A percentile compares a stretch with the other conserved stretches of the same genome.
Evolutionary conservation across 2,113 vertebrate species (phyloP).

Genomic region (Chiloscyllium plagiosum): DNA sequence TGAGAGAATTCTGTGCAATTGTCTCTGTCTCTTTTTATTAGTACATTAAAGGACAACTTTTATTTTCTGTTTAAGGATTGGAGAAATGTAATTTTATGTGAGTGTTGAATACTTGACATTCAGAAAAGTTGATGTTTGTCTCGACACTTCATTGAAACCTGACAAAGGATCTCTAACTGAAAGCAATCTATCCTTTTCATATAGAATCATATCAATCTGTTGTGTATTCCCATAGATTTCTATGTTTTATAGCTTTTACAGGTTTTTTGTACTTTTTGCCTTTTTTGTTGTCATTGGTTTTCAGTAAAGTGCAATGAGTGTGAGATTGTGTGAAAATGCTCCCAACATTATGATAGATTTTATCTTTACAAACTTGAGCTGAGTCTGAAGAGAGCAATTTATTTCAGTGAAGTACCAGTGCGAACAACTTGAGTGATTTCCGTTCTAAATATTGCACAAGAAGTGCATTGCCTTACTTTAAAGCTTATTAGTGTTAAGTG

Average conservation of each 20-base stretch:
- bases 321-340: neutral
- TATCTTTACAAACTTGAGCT: neutral
- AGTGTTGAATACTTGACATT: neutral
- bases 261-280: neutral
- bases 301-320: neutral
- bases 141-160: neutral
- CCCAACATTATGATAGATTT: neutral
- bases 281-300: neutral
- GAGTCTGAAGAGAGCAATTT: constrained; percentile 6
- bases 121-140: neutral
- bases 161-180: neutral
- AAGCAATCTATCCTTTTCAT: neutral
- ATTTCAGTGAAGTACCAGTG: constrained; percentile 1
- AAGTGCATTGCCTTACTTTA: neutral
- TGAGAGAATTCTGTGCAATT: neutral
- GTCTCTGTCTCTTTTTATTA: neutral
- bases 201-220: neutral
- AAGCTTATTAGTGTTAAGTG: neutral
- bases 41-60: neutral
- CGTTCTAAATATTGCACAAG: constrained; percentile 6
- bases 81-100: neutral
- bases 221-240: neutral
- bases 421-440: neutral
- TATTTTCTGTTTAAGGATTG: neutral
- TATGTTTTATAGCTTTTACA: neutral